phyloP scores from a whole-genome alignment of 2,113 vertebrate genomes.

The Micronycteris hirsuta region DNA sequence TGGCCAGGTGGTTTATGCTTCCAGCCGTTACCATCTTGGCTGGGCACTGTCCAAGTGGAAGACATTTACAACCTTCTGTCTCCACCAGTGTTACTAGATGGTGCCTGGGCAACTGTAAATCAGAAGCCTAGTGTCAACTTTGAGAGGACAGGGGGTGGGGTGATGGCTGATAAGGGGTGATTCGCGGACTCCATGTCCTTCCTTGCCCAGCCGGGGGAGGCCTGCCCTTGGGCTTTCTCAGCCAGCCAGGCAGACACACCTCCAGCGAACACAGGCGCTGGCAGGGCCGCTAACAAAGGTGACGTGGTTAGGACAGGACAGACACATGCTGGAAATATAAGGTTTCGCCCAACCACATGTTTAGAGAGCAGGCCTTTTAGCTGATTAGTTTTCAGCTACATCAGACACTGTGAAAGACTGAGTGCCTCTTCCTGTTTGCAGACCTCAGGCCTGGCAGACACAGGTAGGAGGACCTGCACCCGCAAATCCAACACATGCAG shows the following conservation, averaged over 20 bases:
- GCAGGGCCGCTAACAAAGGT: not conserved
- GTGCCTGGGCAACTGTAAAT: not conserved
- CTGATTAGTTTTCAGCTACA: not conserved
- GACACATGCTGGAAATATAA: not conserved
- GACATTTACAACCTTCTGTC: slow-evolving; percentile 42
- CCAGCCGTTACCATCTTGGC: slow-evolving; percentile 15
- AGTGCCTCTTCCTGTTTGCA: not conserved
- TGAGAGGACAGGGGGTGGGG: not conserved
- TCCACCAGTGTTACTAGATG: not conserved
- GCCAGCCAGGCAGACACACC: not conserved
- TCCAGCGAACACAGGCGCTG: not conserved
- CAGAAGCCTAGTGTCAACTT: not conserved
- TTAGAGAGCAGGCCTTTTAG: not conserved
- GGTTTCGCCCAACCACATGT: not conserved
- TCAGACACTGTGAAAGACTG: not conserved
- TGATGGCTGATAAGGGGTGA: not conserved
- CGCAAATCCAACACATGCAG: not conserved
- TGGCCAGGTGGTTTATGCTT: not conserved
- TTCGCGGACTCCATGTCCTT: not conserved
- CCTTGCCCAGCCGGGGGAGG: not conserved
- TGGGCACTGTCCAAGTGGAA: slow-evolving; percentile 28
- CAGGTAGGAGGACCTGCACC: not conserved
- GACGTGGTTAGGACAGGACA: not conserved
- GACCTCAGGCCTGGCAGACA: not conserved
- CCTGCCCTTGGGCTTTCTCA: not conserved